These are phyloP conservation scores for Prunella strophiata DNA, from an alignment of 2,797 vertebrate species.

Conservation along the genomic window DNA sequence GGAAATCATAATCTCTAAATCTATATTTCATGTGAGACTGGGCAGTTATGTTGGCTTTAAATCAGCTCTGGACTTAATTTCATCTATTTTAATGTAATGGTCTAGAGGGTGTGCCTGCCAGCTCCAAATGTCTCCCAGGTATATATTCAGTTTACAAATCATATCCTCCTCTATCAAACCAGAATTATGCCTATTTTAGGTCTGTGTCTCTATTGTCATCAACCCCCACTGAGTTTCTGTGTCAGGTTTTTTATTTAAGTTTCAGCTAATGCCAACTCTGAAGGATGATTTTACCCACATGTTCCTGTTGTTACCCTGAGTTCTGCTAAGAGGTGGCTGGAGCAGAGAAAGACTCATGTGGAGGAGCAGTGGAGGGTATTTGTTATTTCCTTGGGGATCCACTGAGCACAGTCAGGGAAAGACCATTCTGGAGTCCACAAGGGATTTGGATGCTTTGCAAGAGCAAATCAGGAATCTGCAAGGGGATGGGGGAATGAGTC, in stretches of 20 bases:
- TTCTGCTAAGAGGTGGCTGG: neutral
- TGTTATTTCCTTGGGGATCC: neutral
- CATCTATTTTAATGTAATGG: neutral
- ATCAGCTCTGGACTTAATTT: neutral
- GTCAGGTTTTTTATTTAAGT: neutral
- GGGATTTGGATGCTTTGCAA: neutral
- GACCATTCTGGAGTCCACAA: rapidly evolving
- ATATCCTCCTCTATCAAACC: neutral
- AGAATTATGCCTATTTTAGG: neutral
- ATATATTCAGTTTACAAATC: neutral
- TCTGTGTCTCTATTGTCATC: neutral
- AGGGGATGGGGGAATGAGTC: neutral
- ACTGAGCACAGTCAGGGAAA: neutral
- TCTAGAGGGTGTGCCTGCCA: neutral
- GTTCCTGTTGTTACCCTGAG: neutral
- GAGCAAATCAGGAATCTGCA: neutral
- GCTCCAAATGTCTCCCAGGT: neutral
- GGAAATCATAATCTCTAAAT: neutral
- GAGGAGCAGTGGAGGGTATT: neutral
- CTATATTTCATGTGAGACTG: neutral
- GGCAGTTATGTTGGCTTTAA: neutral
- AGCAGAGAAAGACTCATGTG: neutral
- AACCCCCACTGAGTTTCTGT: neutral
- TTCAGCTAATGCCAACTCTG: neutral
- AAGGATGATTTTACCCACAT: neutral